A percentile compares a stretch with the other conserved stretches of the same genome.
Evolutionary conservation across 2,113 vertebrate species (phyloP).

Genomic region (Prunella himalayana): DNA sequence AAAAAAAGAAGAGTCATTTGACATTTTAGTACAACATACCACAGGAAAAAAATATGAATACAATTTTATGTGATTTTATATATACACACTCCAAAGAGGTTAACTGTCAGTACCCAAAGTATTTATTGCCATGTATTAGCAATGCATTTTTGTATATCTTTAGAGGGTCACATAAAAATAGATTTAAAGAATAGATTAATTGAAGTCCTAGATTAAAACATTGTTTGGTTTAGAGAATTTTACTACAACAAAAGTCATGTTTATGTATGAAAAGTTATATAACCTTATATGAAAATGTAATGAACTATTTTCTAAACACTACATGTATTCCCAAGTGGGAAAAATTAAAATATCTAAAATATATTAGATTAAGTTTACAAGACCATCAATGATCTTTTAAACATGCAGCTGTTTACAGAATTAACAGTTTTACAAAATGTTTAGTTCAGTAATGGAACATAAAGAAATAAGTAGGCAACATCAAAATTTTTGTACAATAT

Average conservation of each 20-base stretch:
- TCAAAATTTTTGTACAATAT: constrained; percentile 72
- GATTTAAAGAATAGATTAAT: constrained; percentile 86
- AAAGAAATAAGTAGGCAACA: constrained; percentile 75
- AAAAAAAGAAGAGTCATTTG: constrained; percentile 70
- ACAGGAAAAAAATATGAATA: constrained; percentile 83
- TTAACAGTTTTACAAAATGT: constrained; percentile 80
- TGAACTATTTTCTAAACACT: constrained; percentile 78
- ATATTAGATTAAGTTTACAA: constrained; percentile 84
- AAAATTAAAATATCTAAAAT: constrained; percentile 86
- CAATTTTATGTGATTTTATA: constrained; percentile 83
- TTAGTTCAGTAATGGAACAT: constrained; percentile 75
- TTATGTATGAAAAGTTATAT: constrained; percentile 88
- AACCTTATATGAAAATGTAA: constrained; percentile 83
- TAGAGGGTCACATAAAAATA: constrained; percentile 90
- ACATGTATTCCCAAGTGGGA: constrained; percentile 79
- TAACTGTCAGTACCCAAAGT: constrained; percentile 87
- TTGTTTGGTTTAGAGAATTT: constrained; percentile 81
- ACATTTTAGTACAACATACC: constrained; percentile 82
- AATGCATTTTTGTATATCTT: constrained; percentile 81
- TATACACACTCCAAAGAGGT: constrained; percentile 79
- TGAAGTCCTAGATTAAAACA: constrained; percentile 79
- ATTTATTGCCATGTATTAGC: constrained; percentile 87
- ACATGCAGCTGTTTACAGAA: constrained; percentile 93
- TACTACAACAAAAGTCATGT: constrained; percentile 79
- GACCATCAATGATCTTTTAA: constrained; percentile 79